Conservation (phyloP, 1,140 invertebrate genomes). For the Euschistus heros region DNA sequence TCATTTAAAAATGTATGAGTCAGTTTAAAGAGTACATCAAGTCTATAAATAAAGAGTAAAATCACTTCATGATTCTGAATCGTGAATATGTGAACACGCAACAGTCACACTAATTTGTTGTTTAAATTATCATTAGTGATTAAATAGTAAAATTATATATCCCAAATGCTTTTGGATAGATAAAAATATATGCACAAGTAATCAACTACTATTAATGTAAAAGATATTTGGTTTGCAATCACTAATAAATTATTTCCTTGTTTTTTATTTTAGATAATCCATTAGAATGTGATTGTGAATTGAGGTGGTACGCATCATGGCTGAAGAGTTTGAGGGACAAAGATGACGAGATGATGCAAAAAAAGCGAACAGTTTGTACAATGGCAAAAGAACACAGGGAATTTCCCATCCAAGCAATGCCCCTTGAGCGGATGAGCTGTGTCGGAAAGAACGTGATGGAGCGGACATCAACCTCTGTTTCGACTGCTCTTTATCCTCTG, state of each 20-base stretch:
- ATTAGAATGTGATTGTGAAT: conserved; percentile 72
- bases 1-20: too few species aligned
- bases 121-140: too few species aligned
- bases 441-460: conserved; percentile 42
- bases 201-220: too few species aligned
- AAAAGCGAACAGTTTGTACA: conserved; percentile 54
- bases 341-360: conserved; percentile 75
- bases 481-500: not conserved
- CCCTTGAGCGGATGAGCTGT: conserved; percentile 68
- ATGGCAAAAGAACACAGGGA: conserved; percentile 47
- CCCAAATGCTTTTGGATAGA: too few species aligned
- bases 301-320: conserved; percentile 73
- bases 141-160: too few species aligned
- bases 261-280: conserved; percentile 63
- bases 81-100: too few species aligned
- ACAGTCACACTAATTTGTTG: too few species aligned
- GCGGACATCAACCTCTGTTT: conserved; percentile 2
- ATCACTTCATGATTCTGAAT: too few species aligned
- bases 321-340: conserved; percentile 58
- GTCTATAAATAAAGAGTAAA: too few species aligned
- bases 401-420: conserved; percentile 67
- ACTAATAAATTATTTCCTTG: not conserved
- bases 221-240: not conserved
- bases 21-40: too few species aligned
- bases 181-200: too few species aligned